phyloP scores from a whole-genome alignment of 2,888 invertebrate species.

The Exocentrus adspersus region DNA sequence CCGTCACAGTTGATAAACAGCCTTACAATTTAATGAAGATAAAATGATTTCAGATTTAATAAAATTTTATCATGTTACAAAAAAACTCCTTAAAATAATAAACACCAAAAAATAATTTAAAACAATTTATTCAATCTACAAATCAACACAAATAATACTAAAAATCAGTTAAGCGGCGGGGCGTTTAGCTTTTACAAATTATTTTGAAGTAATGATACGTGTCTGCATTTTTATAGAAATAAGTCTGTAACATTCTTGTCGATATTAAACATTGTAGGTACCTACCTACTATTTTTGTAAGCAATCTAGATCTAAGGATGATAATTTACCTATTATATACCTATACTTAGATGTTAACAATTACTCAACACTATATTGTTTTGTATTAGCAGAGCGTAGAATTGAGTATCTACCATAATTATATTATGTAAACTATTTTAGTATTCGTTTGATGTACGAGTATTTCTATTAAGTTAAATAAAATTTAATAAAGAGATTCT shows the following conservation, averaged over 20 bases:
- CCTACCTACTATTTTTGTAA: constrained; percentile 20
- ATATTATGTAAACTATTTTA: neutral
- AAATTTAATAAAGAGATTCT: neutral
- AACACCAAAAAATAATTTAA: too few relatives aligned
- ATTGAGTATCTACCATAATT: neutral
- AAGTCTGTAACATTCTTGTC: neutral
- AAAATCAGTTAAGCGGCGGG: too few relatives aligned
- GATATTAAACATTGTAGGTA: neutral
- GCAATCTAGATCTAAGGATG: constrained; percentile 1
- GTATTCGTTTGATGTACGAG: neutral
- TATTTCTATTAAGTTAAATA: neutral
- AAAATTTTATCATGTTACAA: too few relatives aligned
- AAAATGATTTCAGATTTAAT: too few relatives aligned
- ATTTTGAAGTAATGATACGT: too few relatives aligned
- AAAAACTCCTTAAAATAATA: too few relatives aligned
- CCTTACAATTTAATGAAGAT: too few relatives aligned
- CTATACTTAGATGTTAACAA: neutral
- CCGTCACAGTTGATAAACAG: too few relatives aligned
- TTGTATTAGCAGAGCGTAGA: neutral
- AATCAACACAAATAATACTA: too few relatives aligned
- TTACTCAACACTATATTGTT: neutral
- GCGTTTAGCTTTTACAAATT: too few relatives aligned
- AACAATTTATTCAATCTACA: too few relatives aligned
- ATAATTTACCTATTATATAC: too few relatives aligned
- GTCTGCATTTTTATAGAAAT: constrained; percentile 1